Evolutionary conservation across 2,888 invertebrate genomes (phyloP), one percentile per base, ranked within the genome.

Genomic region (Drosophila recens): DNA sequence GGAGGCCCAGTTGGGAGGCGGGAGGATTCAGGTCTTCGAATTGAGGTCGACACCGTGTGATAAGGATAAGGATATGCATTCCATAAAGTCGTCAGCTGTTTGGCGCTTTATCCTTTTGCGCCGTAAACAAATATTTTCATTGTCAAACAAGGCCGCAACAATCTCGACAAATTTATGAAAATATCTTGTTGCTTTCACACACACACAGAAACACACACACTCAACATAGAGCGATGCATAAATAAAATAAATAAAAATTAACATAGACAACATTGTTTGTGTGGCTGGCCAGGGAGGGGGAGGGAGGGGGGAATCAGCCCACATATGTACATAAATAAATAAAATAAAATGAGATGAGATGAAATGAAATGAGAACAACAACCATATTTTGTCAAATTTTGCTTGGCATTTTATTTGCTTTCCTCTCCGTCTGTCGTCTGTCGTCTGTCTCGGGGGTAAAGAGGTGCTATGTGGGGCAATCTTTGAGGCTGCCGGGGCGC

Each of bases 181-280:
- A 64, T 72, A 61, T 58, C 56, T 36, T 27, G 43, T 17, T 20
- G n/a, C n/a, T 17, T 20, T n/a, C 43, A 8, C 11, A 46, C n/a
- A 54, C 30, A 59, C 11, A 57, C 40, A 48, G n/a, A n/a, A n/a
- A n/a, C 9, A 38, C 11, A 33, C 20, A 38, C 34, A 27, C 17
- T 20, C 27, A 45, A 36, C 54, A 56, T 53, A 56, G 53, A 75
- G 67, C 69, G 65, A 58, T 67, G 70, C 73, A 83, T 84, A 84
- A 84, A 80, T 82, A 87, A 84, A 82, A 85, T 86, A 88, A 86
- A 85, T 86, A 82, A 67, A 87, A 88, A 88, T 88, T 88, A 85
- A 76, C 84, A 88, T 82, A 85, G 84, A 82, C 82, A 87, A 84
- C 77, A 71, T 46, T 71, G 58, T 46, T 30, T 30, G 30, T 30